Evolutionary conservation across 1,140 invertebrate genomes (phyloP).

Genomic region (Drosophila virilis): DNA sequence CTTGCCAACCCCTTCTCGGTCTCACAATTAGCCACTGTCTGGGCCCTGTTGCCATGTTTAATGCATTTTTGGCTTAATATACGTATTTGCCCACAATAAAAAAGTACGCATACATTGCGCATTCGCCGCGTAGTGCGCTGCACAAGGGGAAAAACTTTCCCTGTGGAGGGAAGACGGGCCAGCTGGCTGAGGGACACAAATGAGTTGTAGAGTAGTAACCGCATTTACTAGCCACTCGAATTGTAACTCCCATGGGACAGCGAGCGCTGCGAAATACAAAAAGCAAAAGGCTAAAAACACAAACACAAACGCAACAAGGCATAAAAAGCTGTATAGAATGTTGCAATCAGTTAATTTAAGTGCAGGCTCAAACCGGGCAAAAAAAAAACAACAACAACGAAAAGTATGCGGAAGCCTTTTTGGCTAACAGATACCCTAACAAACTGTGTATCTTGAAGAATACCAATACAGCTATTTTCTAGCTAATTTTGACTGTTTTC

Average conservation of each 20-base stretch:
- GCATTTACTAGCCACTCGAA: slow-evolving; percentile 76
- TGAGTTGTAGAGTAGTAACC: slow-evolving; percentile 48
- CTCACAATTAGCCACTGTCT: slow-evolving; percentile 38
- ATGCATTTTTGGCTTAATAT: slow-evolving; percentile 59
- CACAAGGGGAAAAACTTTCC: slow-evolving; percentile 31
- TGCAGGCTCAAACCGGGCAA: slow-evolving; percentile 66
- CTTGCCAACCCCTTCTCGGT: not conserved
- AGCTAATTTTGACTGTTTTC: no score
- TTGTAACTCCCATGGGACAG: slow-evolving; percentile 61
- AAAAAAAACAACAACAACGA: slow-evolving; percentile 18
- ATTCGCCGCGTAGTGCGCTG: slow-evolving; percentile 68
- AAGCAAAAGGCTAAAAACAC: slow-evolving; percentile 55
- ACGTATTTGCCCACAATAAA: slow-evolving; percentile 29
- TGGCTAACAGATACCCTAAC: slow-evolving; percentile 15
- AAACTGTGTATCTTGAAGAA: not conserved
- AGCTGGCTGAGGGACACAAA: not conserved
- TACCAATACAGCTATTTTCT: no score
- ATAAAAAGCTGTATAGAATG: slow-evolving; percentile 81
- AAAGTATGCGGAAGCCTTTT: not conserved
- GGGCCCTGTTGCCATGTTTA: slow-evolving; percentile 47
- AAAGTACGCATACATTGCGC: slow-evolving; percentile 50
- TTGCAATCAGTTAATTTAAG: slow-evolving; percentile 83
- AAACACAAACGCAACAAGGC: slow-evolving; percentile 44
- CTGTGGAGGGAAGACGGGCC: no score
- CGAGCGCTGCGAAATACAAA: slow-evolving; percentile 1